Conservation (phyloP, 2,797 vertebrate species). For the Oreonectes daqikongensis region DNA sequence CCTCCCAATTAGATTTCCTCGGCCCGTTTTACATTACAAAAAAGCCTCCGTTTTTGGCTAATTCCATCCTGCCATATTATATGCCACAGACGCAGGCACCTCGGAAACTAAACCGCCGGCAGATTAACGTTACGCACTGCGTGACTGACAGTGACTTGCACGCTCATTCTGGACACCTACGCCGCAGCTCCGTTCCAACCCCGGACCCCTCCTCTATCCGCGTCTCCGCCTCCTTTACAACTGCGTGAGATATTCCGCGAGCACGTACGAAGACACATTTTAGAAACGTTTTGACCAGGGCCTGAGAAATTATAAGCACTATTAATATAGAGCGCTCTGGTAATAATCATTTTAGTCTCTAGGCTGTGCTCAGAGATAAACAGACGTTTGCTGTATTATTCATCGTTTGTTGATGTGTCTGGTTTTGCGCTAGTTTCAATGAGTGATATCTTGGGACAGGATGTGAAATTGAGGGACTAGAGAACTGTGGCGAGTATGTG, state of each 20-base stretch:
- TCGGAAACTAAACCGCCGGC: constrained; percentile 69
- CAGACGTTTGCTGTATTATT: constrained; percentile 33
- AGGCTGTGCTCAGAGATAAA: constrained; percentile 29
- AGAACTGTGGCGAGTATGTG: neutral
- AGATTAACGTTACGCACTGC: constrained; percentile 55
- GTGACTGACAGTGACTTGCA: constrained; percentile 75
- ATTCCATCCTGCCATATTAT: constrained; percentile 69
- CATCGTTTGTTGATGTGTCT: constrained; percentile 22
- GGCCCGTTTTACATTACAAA: constrained; percentile 81
- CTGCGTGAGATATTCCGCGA: constrained; percentile 72
- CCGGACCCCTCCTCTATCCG: constrained; percentile 61
- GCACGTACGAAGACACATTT: constrained; percentile 68
- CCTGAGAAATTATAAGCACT: constrained; percentile 30
- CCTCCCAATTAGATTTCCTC: constrained; percentile 80
- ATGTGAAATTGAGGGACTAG: constrained; percentile 26
- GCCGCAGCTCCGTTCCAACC: constrained; percentile 66
- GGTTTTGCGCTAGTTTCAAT: constrained; percentile 12
- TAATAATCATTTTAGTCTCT: constrained; percentile 25
- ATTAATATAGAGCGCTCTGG: constrained; percentile 32
- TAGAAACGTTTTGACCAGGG: constrained; percentile 45
- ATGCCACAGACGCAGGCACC: constrained; percentile 58
- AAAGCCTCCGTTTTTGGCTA: constrained; percentile 67
- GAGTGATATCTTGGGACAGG: constrained; percentile 28
- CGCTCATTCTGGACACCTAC: constrained; percentile 72
- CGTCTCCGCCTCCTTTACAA: constrained; percentile 67